Conservation (phyloP, 2,888 invertebrate species). For the Gnatocerus cornutus region DNA sequence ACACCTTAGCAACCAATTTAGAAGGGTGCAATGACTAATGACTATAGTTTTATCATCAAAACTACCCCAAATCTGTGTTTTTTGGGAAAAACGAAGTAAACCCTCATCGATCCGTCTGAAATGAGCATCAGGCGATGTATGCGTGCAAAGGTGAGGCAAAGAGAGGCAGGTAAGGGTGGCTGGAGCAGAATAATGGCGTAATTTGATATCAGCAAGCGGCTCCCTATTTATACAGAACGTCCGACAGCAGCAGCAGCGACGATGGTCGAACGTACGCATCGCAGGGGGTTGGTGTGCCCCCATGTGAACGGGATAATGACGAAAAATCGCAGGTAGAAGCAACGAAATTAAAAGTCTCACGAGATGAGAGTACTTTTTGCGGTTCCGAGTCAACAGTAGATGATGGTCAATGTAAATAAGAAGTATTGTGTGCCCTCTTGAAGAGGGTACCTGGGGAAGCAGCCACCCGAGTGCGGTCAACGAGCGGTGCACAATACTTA, state of each 20-base stretch:
- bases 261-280: conserved; percentile 48
- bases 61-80: neutral
- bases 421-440: conserved; percentile 56
- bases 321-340: conserved; percentile 26
- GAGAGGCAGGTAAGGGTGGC: conserved; percentile 65
- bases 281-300: conserved; percentile 27
- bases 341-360: conserved; percentile 22
- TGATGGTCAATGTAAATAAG: conserved; percentile 57
- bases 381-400: conserved; percentile 57
- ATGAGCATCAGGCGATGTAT: conserved; percentile 40
- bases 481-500: conserved; percentile 44
- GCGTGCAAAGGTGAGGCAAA: conserved; percentile 51
- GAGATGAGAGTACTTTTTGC: conserved; percentile 40
- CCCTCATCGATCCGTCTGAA: conserved; percentile 25
- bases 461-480: conserved; percentile 49
- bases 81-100: neutral
- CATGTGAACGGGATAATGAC: conserved; percentile 43
- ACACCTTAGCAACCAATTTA: conserved; percentile 55
- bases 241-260: conserved; percentile 45
- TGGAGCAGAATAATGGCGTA: conserved; percentile 67
- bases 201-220: conserved; percentile 67
- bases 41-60: neutral
- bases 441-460: conserved; percentile 49
- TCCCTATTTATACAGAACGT: conserved; percentile 66
- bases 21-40: conserved; percentile 5